Evolutionary conservation across 1,140 invertebrate species (phyloP).

Genomic region (Magallana angulata): DNA sequence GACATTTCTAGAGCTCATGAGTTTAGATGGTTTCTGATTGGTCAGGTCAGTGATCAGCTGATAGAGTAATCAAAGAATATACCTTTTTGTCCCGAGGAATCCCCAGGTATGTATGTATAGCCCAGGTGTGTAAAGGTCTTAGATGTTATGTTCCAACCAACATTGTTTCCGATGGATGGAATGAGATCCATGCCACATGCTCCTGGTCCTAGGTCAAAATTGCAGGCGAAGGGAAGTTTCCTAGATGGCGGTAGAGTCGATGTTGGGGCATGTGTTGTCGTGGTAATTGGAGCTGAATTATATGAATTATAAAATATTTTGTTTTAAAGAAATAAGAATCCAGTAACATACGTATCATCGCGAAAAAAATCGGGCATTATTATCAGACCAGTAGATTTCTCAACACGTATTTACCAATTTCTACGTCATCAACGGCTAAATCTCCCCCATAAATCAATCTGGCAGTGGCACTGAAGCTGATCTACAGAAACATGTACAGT

Average conservation of each 20-base stretch:
- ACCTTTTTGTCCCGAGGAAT: background rate
- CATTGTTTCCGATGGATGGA: background rate
- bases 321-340: no score
- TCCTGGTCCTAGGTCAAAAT: background rate
- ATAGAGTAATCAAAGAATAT: no score
- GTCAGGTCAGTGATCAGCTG: no score
- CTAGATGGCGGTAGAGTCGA: background rate
- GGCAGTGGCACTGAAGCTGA: slow-evolving; percentile 39
- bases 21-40: no score
- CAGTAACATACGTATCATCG: no score
- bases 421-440: slow-evolving; percentile 46
- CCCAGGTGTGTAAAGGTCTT: background rate
- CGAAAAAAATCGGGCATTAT: no score
- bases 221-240: background rate
- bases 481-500: slow-evolving; percentile 10
- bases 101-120: background rate
- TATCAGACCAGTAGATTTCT: no score
- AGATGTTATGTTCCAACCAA: slow-evolving; percentile 18
- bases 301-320: no score
- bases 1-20: no score
- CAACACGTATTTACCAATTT: background rate
- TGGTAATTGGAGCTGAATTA: background rate
- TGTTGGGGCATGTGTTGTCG: background rate
- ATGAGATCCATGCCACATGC: background rate
- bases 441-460: slow-evolving; percentile 39